A percentile compares a stretch with the other conserved stretches of the same genome.
Evolutionary conservation across 2,888 invertebrate species (phyloP).

Genomic region (Creontiades dilutus): DNA sequence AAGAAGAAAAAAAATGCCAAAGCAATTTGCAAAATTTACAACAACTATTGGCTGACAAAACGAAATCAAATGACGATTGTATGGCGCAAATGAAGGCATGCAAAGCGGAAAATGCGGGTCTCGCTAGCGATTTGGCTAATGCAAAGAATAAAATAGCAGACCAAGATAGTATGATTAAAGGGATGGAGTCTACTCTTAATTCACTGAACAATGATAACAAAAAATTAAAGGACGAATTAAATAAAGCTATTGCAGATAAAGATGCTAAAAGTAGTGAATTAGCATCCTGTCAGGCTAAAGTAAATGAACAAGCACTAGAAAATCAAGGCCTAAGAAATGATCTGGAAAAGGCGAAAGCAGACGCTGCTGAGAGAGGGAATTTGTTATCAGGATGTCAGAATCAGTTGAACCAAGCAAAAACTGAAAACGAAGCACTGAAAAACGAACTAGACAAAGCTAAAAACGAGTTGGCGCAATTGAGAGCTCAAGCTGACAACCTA

Average conservation of each 20-base stretch:
- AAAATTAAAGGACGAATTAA: conserved; percentile 64
- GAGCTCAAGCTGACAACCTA: conserved; percentile 55
- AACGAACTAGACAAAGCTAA: conserved; percentile 66
- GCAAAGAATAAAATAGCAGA: conserved; percentile 56
- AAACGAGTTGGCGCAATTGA: conserved; percentile 59
- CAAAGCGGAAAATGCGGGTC: conserved; percentile 68
- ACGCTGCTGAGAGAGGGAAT: background rate
- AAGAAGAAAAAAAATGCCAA: conserved; percentile 46
- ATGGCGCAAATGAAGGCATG: conserved; percentile 58
- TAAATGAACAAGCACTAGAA: background rate
- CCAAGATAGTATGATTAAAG: conserved; percentile 56
- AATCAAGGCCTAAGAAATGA: conserved; percentile 17
- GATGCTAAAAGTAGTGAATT: conserved; percentile 26
- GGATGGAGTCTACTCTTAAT: conserved; percentile 23
- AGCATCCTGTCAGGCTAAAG: background rate
- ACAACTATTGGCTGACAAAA: conserved; percentile 34
- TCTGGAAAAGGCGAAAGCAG: conserved; percentile 6
- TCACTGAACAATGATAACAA: conserved; percentile 43
- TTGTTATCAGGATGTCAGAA: conserved; percentile 46
- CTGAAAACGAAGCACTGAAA: conserved; percentile 63
- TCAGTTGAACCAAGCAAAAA: conserved; percentile 58
- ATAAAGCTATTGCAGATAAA: conserved; percentile 29
- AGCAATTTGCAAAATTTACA: conserved; percentile 25
- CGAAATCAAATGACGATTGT: conserved; percentile 8
- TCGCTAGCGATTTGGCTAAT: conserved; percentile 67